These are phyloP conservation scores for Syndactyla subalaris DNA, from an alignment of 2,797 vertebrate genomes.

Conservation along the genomic window DNA sequence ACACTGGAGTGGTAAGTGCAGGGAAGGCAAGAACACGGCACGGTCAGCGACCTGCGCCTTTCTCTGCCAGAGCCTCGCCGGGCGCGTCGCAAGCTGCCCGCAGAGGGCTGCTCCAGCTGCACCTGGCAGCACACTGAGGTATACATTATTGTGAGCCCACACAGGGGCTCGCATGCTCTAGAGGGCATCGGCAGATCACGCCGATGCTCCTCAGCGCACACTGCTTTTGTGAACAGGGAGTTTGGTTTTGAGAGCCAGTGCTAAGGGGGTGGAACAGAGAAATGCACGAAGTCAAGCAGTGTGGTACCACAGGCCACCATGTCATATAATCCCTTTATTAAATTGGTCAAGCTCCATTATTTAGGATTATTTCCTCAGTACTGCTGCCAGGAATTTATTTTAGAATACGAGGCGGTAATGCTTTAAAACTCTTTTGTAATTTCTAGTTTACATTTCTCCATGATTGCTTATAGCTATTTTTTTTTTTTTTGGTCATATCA, in stretches of 20 bases:
- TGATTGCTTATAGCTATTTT: background rate
- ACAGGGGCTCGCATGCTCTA: fast-evolving
- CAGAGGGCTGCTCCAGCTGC: background rate
- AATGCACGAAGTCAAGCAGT: background rate
- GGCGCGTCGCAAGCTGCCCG: background rate
- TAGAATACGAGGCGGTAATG: background rate
- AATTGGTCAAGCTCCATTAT: background rate
- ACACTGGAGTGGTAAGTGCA: background rate
- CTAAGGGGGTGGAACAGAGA: background rate
- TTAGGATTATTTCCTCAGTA: background rate
- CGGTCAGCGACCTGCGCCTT: fast-evolving
- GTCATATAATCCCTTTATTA: background rate
- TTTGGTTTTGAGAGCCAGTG: background rate
- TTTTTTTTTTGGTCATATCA: background rate
- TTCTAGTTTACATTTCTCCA: background rate
- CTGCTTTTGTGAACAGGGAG: background rate
- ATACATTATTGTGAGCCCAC: fast-evolving
- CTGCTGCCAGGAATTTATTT: background rate
- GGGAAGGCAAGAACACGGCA: background rate
- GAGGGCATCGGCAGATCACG: fast-evolving
- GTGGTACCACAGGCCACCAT: background rate
- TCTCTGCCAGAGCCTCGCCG: background rate
- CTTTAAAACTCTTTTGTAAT: constrained; percentile 4
- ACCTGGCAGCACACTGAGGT: background rate
- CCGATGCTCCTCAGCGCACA: fast-evolving